phyloP scores from a whole-genome alignment of 2,888 invertebrate species.

The Calliphora vomitoria region DNA sequence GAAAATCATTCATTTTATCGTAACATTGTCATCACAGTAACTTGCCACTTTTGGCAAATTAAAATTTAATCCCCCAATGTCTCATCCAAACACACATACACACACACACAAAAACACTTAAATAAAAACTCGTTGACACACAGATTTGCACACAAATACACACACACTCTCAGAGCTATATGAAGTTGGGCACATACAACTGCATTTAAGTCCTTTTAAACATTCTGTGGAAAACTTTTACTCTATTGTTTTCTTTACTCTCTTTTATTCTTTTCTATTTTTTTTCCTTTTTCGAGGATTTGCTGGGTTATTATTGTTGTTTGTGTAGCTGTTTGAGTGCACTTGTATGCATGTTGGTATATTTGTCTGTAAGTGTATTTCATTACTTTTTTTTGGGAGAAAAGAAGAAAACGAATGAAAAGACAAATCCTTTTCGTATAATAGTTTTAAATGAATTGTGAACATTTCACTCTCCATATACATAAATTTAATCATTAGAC shows the following conservation, averaged over 20 bases:
- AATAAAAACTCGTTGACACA: conserved; percentile 56
- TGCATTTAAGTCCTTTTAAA: conserved; percentile 66
- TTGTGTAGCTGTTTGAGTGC: conserved; percentile 18
- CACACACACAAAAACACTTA: conserved; percentile 37
- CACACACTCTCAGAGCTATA: not conserved
- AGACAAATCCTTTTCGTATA: conserved; percentile 67
- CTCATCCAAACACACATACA: conserved; percentile 61
- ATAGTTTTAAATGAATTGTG: conserved; percentile 71
- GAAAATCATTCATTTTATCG: conserved; percentile 73
- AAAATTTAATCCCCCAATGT: conserved; percentile 75
- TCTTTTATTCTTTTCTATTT: conserved; percentile 43
- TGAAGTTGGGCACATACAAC: not conserved
- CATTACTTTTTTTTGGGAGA: not conserved
- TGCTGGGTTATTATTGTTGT: conserved; percentile 28
- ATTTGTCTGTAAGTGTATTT: conserved; percentile 12
- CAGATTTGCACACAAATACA: conserved; percentile 33
- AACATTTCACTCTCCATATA: conserved; percentile 47
- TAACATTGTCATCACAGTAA: conserved; percentile 72
- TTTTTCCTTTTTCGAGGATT: conserved; percentile 38
- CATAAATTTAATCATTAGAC: conserved; percentile 31
- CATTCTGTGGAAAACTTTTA: conserved; percentile 52
- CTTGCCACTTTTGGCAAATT: conserved; percentile 75
- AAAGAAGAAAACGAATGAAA: conserved; percentile 44
- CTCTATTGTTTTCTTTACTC: conserved; percentile 65
- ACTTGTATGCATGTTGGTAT: not conserved